Percentiles rank a stretch among this genome's conserved stretches.
Evolutionary conservation across 2,113 vertebrate species (phyloP).

Genomic region (Chrysemys picta): DNA sequence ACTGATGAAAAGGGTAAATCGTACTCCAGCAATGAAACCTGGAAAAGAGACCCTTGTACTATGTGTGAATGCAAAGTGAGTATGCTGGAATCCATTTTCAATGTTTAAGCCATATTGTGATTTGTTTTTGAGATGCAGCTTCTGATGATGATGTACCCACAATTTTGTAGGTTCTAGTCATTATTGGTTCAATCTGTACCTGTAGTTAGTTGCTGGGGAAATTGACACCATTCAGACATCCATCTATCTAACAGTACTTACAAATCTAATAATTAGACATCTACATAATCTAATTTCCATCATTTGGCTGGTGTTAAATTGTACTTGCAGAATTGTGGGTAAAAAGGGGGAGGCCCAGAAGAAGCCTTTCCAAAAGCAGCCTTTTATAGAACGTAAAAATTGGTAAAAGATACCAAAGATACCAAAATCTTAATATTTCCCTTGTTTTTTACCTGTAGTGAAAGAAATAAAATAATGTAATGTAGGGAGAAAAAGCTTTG

Average conservation of each 20-base stretch:
- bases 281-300: background rate
- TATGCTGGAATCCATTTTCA: background rate
- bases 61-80: constrained; percentile 92
- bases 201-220: background rate
- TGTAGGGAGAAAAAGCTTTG: background rate
- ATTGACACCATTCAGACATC: background rate
- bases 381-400: background rate
- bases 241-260: background rate
- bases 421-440: background rate
- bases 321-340: background rate
- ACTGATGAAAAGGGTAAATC: constrained; percentile 85
- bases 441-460: background rate
- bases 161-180: background rate
- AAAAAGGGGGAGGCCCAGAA: background rate
- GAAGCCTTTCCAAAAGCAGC: background rate
- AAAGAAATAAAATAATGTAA: background rate
- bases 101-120: background rate
- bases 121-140: background rate
- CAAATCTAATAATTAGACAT: background rate
- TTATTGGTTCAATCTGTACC: background rate
- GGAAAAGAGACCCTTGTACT: constrained; percentile 91
- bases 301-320: no score
- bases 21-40: constrained; percentile 82
- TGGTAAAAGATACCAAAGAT: background rate
- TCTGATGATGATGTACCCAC: background rate